A percentile compares a stretch with the other conserved stretches of the same genome.
These are phyloP conservation scores for Siphamia tubifer DNA, from an alignment of 2,113 vertebrate genomes.

Conservation along the genomic window DNA sequence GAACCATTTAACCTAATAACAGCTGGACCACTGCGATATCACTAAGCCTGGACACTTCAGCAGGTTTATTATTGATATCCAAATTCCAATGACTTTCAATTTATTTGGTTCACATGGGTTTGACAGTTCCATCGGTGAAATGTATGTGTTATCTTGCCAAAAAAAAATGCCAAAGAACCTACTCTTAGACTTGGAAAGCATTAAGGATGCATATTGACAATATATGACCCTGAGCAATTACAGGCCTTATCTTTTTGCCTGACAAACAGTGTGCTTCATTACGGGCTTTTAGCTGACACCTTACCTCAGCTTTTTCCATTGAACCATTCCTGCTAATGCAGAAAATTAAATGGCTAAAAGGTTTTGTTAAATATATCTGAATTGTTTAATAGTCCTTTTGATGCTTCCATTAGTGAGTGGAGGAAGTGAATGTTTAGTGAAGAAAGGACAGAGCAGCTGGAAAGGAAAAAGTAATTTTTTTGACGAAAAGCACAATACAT, in stretches of 20 bases:
- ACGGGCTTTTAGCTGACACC: conserved; percentile 66
- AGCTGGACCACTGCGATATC: conserved; percentile 30
- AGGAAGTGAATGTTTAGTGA: conserved; percentile 39
- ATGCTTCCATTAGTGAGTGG: conserved; percentile 48
- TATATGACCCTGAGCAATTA: conserved; percentile 59
- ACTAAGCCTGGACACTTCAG: conserved; percentile 27
- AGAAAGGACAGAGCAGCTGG: conserved; percentile 18
- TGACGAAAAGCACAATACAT: neutral
- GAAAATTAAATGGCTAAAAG: conserved; percentile 43
- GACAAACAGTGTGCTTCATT: conserved; percentile 57
- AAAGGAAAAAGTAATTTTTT: conserved; percentile 25
- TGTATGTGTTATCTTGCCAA: conserved; percentile 11
- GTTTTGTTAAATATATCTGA: conserved; percentile 60
- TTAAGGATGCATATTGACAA: conserved; percentile 50
- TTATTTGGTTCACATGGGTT: neutral
- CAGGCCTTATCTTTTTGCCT: conserved; percentile 55
- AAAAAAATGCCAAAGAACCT: conserved; percentile 21
- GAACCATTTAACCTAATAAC: conserved; percentile 34
- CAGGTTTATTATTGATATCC: conserved; percentile 25
- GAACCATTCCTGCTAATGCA: conserved; percentile 55
- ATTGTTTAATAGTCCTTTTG: conserved; percentile 60
- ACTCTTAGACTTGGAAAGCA: conserved; percentile 34
- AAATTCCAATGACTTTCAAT: conserved; percentile 14
- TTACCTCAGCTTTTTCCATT: conserved; percentile 39
- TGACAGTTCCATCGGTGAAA: conserved; percentile 1